These are phyloP conservation scores for Hormaphis cornu DNA, from an alignment of 1,140 invertebrate species.

Conservation along the genomic window DNA sequence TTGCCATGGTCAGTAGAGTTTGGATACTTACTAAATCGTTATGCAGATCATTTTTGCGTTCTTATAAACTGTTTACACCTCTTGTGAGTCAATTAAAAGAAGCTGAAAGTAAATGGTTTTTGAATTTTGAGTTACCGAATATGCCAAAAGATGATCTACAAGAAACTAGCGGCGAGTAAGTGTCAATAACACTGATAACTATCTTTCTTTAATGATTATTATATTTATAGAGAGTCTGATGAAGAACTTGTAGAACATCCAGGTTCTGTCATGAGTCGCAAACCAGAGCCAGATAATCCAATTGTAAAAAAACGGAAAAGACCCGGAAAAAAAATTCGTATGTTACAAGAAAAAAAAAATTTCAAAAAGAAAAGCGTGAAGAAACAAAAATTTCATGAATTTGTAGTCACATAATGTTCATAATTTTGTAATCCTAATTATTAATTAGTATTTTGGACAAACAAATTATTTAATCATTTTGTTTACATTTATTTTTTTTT, in stretches of 20 bases:
- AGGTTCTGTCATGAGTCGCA: constrained; percentile 12
- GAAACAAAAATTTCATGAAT: background rate
- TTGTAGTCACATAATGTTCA: no score
- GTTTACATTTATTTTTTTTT: no score
- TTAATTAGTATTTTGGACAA: no score
- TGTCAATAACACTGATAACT: background rate
- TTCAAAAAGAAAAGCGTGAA: background rate
- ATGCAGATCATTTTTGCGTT: background rate
- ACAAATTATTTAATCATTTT: no score
- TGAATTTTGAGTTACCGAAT: constrained; percentile 6
- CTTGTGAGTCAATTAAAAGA: background rate
- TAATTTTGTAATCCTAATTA: no score
- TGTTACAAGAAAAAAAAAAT: background rate
- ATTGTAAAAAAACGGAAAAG: constrained; percentile 11
- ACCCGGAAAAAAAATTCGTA: background rate
- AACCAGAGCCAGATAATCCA: background rate
- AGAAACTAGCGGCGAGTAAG: background rate
- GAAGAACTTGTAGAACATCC: background rate
- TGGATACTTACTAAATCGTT: constrained; percentile 16
- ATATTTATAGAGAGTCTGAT: background rate
- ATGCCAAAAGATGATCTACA: background rate
- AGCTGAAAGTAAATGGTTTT: background rate
- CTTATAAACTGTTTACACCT: background rate
- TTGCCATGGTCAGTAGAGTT: constrained; percentile 20
- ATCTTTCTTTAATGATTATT: background rate